Conservation (phyloP, 2,888 invertebrate species). For the Luperina testacea region DNA sequence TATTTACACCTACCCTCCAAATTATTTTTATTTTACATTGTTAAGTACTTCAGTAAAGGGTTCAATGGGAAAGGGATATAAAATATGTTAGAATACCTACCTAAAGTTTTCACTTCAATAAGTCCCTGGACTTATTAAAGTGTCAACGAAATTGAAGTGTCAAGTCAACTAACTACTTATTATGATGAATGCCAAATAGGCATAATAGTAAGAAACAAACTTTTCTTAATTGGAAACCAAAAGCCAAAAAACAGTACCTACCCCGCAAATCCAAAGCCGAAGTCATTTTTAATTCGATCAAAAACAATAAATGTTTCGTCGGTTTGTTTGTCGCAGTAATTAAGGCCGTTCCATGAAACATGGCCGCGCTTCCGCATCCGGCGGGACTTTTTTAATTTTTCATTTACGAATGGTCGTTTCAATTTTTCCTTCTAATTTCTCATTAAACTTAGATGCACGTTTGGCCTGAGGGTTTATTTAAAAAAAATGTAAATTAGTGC, state of each 20-base stretch:
- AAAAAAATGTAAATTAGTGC: constrained; percentile 73
- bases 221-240: constrained; percentile 27
- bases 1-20: constrained; percentile 54
- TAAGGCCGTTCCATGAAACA: constrained; percentile 82
- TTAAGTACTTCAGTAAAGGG: constrained; percentile 18
- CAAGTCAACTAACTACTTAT: too few relatives aligned
- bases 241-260: constrained; percentile 30
- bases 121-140: too few relatives aligned
- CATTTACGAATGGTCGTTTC: constrained; percentile 83
- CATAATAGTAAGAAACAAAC: background rate
- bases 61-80: constrained; percentile 1
- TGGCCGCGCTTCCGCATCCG: constrained; percentile 84
- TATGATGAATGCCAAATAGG: background rate
- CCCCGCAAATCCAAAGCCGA: constrained; percentile 25
- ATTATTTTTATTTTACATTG: constrained; percentile 44
- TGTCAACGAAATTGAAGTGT: too few relatives aligned
- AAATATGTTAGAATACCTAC: background rate
- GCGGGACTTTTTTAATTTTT: constrained; percentile 85
- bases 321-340: constrained; percentile 81
- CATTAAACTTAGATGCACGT: constrained; percentile 84
- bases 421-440: constrained; percentile 85
- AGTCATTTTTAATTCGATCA: constrained; percentile 66
- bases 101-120: background rate
- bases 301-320: constrained; percentile 69
- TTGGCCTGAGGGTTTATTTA: constrained; percentile 72